These are phyloP conservation scores for Araneus ventricosus DNA, from an alignment of 1,140 invertebrate genomes.

Conservation along the genomic window DNA sequence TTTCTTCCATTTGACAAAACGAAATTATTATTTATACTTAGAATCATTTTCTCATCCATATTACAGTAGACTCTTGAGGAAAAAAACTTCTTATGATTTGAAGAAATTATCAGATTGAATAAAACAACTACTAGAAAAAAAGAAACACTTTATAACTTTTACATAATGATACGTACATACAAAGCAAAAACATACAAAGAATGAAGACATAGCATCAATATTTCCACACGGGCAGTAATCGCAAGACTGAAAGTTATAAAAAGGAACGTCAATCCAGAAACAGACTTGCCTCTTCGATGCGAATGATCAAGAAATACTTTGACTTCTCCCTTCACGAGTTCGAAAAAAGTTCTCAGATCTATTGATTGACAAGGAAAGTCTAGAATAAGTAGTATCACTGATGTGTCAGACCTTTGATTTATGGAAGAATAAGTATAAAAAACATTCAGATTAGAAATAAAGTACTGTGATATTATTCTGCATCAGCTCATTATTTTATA, in stretches of 20 bases:
- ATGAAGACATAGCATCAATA: conserved; percentile 41
- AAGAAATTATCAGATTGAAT: no score
- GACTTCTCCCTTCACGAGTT: conserved; percentile 61
- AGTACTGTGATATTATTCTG: background rate
- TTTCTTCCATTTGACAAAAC: no score
- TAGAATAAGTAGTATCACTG: no score
- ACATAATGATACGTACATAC: conserved; percentile 69
- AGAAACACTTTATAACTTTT: conserved; percentile 67
- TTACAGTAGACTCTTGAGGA: no score
- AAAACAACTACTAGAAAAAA: conserved; percentile 1
- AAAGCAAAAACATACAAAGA: conserved; percentile 60
- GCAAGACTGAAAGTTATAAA: conserved; percentile 21
- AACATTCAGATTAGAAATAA: background rate
- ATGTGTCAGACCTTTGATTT: background rate
- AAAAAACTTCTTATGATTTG: no score
- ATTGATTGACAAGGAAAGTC: no score
- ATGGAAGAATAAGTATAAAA: background rate
- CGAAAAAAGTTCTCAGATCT: no score
- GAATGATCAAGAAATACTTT: conserved; percentile 46
- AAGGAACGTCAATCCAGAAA: conserved; percentile 47
- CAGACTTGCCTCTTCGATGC: conserved; percentile 64
- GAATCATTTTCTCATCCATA: no score
- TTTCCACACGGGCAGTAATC: conserved; percentile 72
- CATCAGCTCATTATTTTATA: background rate
- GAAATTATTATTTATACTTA: no score